phyloP scores from a whole-genome alignment of 2,888 invertebrate species.

The Habrosyne pyritoides region DNA sequence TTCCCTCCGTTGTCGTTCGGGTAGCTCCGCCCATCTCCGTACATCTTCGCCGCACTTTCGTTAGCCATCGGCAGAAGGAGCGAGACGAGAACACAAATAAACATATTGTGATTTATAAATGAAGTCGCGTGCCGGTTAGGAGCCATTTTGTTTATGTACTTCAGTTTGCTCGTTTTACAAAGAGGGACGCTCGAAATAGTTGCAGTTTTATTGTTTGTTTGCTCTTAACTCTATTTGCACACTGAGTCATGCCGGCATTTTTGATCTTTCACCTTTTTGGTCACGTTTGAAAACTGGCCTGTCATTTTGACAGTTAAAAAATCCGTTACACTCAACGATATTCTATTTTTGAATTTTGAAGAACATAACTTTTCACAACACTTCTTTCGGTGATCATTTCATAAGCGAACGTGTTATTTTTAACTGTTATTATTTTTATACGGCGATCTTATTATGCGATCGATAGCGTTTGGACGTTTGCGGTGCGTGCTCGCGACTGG shows the following conservation, averaged over 20 bases:
- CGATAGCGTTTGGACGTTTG: constrained; percentile 53
- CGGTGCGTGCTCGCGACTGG: constrained; percentile 67
- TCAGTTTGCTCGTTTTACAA: constrained; percentile 62
- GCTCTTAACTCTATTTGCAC: constrained; percentile 59
- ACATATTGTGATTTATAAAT: constrained; percentile 75
- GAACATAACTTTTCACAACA: background rate
- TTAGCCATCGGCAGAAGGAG: constrained; percentile 72
- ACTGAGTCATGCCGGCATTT: constrained; percentile 51
- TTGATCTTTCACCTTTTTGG: constrained; percentile 23
- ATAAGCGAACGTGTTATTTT: background rate
- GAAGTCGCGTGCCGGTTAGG: constrained; percentile 72
- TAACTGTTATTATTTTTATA: constrained; percentile 17
- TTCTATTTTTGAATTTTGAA: background rate
- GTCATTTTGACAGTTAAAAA: constrained; percentile 12
- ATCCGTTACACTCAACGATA: background rate
- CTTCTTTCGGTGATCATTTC: background rate
- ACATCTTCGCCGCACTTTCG: constrained; percentile 64
- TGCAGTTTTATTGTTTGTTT: constrained; percentile 67
- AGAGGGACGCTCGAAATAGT: constrained; percentile 64
- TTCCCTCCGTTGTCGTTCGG: constrained; percentile 62
- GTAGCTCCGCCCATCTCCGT: constrained; percentile 60
- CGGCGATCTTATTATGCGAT: constrained; percentile 32
- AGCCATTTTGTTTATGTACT: constrained; percentile 77
- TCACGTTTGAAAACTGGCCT: constrained; percentile 5
- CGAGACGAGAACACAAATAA: constrained; percentile 78